Evolutionary conservation across 1,140 invertebrate genomes (phyloP), one percentile per base, ranked within the genome.

Genomic region (Holcopasites calliopsidis): DNA sequence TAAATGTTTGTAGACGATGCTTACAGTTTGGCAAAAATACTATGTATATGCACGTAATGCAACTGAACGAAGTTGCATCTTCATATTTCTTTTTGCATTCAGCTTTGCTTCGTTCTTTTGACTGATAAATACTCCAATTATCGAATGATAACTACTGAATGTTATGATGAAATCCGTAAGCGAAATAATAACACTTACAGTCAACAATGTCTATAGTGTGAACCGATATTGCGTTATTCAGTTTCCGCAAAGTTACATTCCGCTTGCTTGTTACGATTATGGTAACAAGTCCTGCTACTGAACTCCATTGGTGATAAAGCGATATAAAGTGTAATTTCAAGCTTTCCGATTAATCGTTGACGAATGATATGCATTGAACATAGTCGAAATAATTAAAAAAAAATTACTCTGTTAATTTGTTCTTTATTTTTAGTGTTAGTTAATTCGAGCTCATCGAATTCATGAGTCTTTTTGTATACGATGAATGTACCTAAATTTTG

Each of bases 401-500:
- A 72, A 21, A 13, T 33, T 65, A 47, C 26, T 28, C 28, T 54
- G 28, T 35, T 66, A 65, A 11, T 23, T 65, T 71, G 3, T 50
- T 38, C 26, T 23, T 40, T 13, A 31, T 52, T n/a, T n/a, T 44
- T 16, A 33, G 23, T 38, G 49, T 71, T 61, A 28, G 6, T 71
- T 31, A 38, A 47, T 23, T 55, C 23, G 26, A 73, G 55, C 58
- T 31, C 65, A 65, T 55, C 23, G 28, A 44, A 73, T 33, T 42
- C 13, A 35, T 65, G 65, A 54, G 11, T 54, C 28, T n/a, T n/a
- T 40, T 21, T 54, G 26, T 35, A 26, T 62, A 50, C 18, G 16
- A 47, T n/a, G n/a, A 18, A 16, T 66, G 61, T 54, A 52, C 23
- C 40, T 65, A 74, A 65, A 66, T 33, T 66, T 74, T 66, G 71